A percentile compares a stretch with the other conserved stretches of the same genome.
phyloP scores from a whole-genome alignment of 2,888 invertebrate species.

The Drosophila mercatorum region DNA sequence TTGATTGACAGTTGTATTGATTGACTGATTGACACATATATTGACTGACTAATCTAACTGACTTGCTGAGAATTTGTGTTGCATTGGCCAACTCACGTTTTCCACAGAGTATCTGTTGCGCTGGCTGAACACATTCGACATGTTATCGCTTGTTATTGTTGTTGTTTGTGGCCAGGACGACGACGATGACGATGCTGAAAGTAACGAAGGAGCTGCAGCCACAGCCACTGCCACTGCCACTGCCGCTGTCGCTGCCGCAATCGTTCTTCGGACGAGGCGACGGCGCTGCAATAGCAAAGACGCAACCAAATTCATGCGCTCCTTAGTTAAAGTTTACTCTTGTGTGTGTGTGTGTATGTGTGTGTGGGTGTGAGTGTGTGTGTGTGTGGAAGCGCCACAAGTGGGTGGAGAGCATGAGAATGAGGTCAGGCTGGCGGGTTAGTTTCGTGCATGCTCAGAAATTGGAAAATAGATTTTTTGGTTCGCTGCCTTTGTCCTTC shows the following conservation, averaged over 20 bases:
- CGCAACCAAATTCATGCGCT: conserved; percentile 73
- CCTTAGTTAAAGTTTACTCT: conserved; percentile 48
- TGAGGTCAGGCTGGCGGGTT: conserved; percentile 42
- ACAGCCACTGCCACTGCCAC: conserved; percentile 14
- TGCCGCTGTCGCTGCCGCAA: conserved; percentile 24
- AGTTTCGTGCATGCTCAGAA: conserved; percentile 72
- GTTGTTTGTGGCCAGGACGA: conserved; percentile 48
- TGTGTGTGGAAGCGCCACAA: conserved; percentile 72
- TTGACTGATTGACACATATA: neutral
- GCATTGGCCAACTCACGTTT: neutral
- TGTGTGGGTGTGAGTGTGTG: conserved; percentile 7
- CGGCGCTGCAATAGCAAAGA: conserved; percentile 54
- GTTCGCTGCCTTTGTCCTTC: conserved; percentile 73
- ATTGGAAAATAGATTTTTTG: conserved; percentile 82
- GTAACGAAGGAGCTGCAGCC: conserved; percentile 56
- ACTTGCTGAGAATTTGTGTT: neutral
- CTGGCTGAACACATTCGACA: neutral
- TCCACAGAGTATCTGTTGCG: neutral
- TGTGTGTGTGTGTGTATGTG: conserved; percentile 6
- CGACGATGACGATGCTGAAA: conserved; percentile 44
- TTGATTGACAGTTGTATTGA: neutral
- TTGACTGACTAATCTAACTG: neutral
- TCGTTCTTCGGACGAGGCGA: conserved; percentile 55
- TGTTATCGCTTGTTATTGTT: conserved; percentile 31
- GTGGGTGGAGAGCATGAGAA: conserved; percentile 64